Conservation (phyloP, 2,797 vertebrate species). For the Mastacembelus armatus region DNA sequence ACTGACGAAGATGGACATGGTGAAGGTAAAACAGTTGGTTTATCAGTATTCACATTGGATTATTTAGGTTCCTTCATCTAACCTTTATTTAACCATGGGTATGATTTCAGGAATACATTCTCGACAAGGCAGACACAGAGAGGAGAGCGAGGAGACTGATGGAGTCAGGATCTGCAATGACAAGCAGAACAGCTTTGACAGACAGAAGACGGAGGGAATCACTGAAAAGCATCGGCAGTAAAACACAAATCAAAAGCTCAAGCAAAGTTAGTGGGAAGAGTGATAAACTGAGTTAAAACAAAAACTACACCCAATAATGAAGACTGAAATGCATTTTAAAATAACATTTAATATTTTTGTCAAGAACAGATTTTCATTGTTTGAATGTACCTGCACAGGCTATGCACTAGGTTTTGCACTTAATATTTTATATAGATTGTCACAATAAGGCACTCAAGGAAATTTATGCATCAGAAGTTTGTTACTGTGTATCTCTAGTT, state of each 20-base stretch:
- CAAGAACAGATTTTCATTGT: background rate
- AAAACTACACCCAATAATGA: background rate
- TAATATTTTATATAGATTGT: background rate
- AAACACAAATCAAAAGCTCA: slow-evolving; percentile 70
- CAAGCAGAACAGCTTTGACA: slow-evolving; percentile 43
- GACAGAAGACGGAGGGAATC: slow-evolving; percentile 57
- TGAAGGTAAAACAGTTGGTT: slow-evolving; percentile 77
- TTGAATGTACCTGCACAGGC: slow-evolving; percentile 5
- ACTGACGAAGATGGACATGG: slow-evolving; percentile 81
- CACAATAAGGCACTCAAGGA: background rate
- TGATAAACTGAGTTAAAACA: slow-evolving; percentile 53
- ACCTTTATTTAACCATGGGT: slow-evolving; percentile 2
- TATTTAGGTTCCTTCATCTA: background rate
- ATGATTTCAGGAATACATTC: slow-evolving; percentile 81
- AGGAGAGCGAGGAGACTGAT: slow-evolving; percentile 64
- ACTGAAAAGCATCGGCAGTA: slow-evolving; percentile 61
- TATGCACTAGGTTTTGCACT: background rate
- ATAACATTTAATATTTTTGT: too few species aligned
- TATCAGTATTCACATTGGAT: background rate
- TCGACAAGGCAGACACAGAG: slow-evolving; percentile 78
- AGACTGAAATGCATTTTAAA: background rate
- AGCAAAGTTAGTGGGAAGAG: slow-evolving; percentile 74
- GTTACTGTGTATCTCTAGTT: slow-evolving; percentile 7
- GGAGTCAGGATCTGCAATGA: slow-evolving; percentile 50
- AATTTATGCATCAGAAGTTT: background rate